Percentiles rank a stretch among this genome's conserved stretches.
Evolutionary conservation across 2,888 invertebrate species (phyloP).

Genomic region (Hymenopus coronatus): DNA sequence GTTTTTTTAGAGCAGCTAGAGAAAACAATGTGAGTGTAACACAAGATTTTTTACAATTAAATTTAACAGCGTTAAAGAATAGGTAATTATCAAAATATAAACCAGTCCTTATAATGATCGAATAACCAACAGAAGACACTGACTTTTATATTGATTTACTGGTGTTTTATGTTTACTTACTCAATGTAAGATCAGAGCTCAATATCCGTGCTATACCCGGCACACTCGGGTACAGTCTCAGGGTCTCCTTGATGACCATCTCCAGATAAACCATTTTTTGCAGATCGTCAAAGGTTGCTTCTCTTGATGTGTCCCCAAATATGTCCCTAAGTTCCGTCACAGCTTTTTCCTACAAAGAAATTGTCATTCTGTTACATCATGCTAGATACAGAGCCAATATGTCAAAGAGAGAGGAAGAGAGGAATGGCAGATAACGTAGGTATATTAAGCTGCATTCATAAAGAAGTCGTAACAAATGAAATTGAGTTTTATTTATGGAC

Average conservation of each 20-base stretch:
- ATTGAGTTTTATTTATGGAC: too few species aligned
- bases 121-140: background rate
- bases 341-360: slow-evolving; percentile 19
- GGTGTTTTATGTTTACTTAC: background rate
- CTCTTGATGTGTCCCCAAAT: slow-evolving; percentile 25
- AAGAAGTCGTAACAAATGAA: too few species aligned
- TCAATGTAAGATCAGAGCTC: slow-evolving; percentile 5
- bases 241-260: slow-evolving; percentile 28
- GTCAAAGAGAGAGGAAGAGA: too few species aligned
- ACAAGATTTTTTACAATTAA: too few species aligned
- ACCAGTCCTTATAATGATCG: background rate
- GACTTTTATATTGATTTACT: background rate
- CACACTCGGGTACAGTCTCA: slow-evolving; percentile 29
- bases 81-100: background rate
- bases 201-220: slow-evolving; percentile 13
- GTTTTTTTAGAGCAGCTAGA: too few species aligned
- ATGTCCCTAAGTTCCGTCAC: slow-evolving; percentile 20
- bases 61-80: too few species aligned
- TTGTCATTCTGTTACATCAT: too few species aligned
- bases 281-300: slow-evolving; percentile 23
- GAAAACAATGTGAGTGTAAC: too few species aligned
- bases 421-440: too few species aligned
- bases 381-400: too few species aligned
- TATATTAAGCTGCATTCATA: too few species aligned
- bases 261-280: slow-evolving; percentile 30